phyloP scores from a whole-genome alignment of 1,140 invertebrate species.

The Drepana arcuata region DNA sequence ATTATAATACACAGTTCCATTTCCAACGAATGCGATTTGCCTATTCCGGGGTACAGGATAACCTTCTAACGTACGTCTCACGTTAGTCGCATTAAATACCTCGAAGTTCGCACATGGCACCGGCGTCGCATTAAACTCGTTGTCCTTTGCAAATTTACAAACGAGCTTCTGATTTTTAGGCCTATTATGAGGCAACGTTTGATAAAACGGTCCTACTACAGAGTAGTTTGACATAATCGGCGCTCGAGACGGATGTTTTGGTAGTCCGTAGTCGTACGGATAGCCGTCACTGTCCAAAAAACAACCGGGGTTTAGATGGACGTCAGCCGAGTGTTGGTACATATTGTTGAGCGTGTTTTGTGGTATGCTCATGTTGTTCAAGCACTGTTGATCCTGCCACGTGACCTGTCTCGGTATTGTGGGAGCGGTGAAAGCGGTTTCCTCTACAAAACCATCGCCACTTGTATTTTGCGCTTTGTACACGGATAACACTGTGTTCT shows the following conservation, averaged over 20 bases:
- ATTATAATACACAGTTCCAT: slow-evolving; percentile 65
- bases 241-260: slow-evolving; percentile 74
- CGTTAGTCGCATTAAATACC: slow-evolving; percentile 72
- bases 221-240: slow-evolving; percentile 70
- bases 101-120: slow-evolving; percentile 50
- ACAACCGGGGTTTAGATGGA: slow-evolving; percentile 78
- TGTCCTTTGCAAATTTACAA: slow-evolving; percentile 71
- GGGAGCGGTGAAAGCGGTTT: slow-evolving; percentile 61
- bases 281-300: slow-evolving; percentile 83
- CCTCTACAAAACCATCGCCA: slow-evolving; percentile 50
- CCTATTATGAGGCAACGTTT: slow-evolving; percentile 80
- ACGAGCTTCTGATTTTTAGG: slow-evolving; percentile 75
- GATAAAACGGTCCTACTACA: slow-evolving; percentile 74
- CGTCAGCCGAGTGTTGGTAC: slow-evolving; percentile 77
- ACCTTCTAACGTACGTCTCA: slow-evolving; percentile 84
- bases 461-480: slow-evolving; percentile 53
- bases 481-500: slow-evolving; percentile 61
- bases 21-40: slow-evolving; percentile 56
- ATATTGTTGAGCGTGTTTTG: slow-evolving; percentile 51
- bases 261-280: slow-evolving; percentile 84
- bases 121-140: slow-evolving; percentile 51
- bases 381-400: slow-evolving; percentile 63
- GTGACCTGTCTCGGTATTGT: slow-evolving; percentile 61
- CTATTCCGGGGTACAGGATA: slow-evolving; percentile 76
- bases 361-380: slow-evolving; percentile 65